Evolutionary conservation across 2,888 invertebrate genomes (phyloP).

Genomic region (Oegoconia quadripuncta): DNA sequence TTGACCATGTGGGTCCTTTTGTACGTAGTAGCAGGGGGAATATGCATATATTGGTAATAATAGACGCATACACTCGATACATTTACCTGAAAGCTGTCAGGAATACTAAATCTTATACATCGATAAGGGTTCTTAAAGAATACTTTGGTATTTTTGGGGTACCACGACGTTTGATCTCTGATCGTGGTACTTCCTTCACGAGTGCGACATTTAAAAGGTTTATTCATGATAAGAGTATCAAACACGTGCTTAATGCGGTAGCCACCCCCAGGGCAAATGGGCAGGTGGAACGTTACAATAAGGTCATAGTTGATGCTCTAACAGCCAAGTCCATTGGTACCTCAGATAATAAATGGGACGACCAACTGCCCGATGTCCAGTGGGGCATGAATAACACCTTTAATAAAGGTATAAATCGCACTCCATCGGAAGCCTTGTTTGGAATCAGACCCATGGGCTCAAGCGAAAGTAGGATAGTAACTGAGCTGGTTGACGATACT

Average conservation of each 20-base stretch:
- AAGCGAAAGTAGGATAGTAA: background rate
- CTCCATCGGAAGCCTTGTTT: slow-evolving; percentile 11
- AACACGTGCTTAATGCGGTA: slow-evolving; percentile 4
- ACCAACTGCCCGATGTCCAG: slow-evolving; percentile 5
- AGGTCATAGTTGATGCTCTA: too few species aligned
- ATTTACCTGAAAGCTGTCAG: slow-evolving; percentile 14
- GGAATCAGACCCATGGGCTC: slow-evolving; percentile 4
- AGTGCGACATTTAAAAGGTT: slow-evolving; percentile 3
- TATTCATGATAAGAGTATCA: background rate
- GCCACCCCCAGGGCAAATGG: slow-evolving; percentile 3
- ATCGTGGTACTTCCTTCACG: slow-evolving; percentile 4
- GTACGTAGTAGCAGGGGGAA: background rate
- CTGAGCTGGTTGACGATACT: background rate
- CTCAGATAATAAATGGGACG: slow-evolving; percentile 1
- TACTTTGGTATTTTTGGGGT: slow-evolving; percentile 2
- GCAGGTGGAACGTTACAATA: background rate
- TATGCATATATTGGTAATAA: slow-evolving; percentile 5
- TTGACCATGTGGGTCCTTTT: slow-evolving; percentile 15
- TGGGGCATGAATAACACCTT: slow-evolving; percentile 7
- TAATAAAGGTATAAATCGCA: slow-evolving; percentile 8
- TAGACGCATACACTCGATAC: slow-evolving; percentile 19
- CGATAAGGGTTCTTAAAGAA: slow-evolving; percentile 1
- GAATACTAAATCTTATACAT: slow-evolving; percentile 8
- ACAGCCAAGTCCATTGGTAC: background rate
- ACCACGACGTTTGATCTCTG: slow-evolving; percentile 5